Percentiles rank a stretch among this genome's conserved stretches.
Evolutionary conservation across 53 echinoderm and acorn worm species (phyloP).

Genomic region (Henricia sp.): DNA sequence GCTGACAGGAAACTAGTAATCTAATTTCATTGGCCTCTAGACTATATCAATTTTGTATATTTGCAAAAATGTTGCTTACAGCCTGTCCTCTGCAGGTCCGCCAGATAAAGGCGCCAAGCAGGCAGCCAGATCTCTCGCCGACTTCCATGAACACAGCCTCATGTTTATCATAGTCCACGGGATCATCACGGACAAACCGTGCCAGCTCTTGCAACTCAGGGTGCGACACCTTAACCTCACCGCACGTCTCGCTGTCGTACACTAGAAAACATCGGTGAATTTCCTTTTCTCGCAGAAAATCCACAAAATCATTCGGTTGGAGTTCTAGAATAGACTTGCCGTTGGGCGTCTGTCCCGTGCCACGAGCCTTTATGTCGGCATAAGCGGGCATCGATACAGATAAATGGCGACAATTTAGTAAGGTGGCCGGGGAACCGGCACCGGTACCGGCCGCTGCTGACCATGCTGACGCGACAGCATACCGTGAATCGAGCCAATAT

Average conservation of each 20-base stretch:
- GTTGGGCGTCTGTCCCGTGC: neutral
- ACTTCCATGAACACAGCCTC: constrained; percentile 80
- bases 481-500: too few species aligned
- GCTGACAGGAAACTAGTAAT: too few species aligned
- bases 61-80: constrained; percentile 42
- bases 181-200: constrained; percentile 44
- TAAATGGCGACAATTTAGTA: too few species aligned
- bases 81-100: constrained; percentile 79
- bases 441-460: too few species aligned
- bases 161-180: constrained; percentile 76
- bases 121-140: constrained; percentile 70
- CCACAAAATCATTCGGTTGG: constrained; percentile 67
- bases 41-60: too few species aligned
- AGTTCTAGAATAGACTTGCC: constrained; percentile 40
- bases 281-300: constrained; percentile 57
- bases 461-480: too few species aligned
- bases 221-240: constrained; percentile 65
- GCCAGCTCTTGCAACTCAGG: constrained; percentile 62
- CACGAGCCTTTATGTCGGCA: neutral
- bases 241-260: constrained; percentile 47
- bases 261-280: constrained; percentile 67
- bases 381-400: too few species aligned
- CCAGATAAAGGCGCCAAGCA: constrained; percentile 84
- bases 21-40: too few species aligned
- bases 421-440: too few species aligned